Evolutionary conservation across 2,113 vertebrate genomes (phyloP).

Genomic region (Platysteira castanea): DNA sequence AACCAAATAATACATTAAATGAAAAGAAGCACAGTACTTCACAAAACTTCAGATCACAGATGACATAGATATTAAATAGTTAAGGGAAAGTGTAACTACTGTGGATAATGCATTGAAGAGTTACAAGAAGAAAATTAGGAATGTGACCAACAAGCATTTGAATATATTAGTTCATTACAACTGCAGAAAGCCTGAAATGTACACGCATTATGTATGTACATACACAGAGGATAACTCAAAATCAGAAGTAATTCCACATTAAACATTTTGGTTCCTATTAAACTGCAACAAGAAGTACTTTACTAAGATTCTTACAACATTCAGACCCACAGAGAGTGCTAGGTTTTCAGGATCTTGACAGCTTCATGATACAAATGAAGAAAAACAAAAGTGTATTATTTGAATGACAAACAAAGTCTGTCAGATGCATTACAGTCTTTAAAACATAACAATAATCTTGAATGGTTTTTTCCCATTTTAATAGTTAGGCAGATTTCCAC

Average conservation of each 20-base stretch:
- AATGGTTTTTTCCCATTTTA: neutral
- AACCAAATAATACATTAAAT: neutral
- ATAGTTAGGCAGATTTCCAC: neutral
- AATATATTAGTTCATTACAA: neutral
- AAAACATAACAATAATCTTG: neutral
- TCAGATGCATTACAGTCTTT: neutral
- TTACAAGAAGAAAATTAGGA: neutral
- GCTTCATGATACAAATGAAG: neutral
- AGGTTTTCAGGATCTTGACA: neutral
- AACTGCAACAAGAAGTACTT: neutral
- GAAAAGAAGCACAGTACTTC: neutral
- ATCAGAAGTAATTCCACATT: neutral
- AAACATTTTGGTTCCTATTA: neutral
- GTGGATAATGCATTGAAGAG: neutral
- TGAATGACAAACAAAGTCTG: neutral
- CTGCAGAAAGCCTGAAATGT: neutral
- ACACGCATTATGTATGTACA: neutral
- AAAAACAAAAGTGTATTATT: neutral
- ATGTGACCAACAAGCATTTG: neutral
- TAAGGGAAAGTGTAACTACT: neutral
- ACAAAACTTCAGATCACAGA: neutral
- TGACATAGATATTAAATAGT: neutral
- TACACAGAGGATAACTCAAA: neutral
- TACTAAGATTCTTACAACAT: neutral
- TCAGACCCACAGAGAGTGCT: neutral